These are phyloP conservation scores for Neodon shergylaensis DNA, from an alignment of 2,113 vertebrate genomes.

Conservation along the genomic window DNA sequence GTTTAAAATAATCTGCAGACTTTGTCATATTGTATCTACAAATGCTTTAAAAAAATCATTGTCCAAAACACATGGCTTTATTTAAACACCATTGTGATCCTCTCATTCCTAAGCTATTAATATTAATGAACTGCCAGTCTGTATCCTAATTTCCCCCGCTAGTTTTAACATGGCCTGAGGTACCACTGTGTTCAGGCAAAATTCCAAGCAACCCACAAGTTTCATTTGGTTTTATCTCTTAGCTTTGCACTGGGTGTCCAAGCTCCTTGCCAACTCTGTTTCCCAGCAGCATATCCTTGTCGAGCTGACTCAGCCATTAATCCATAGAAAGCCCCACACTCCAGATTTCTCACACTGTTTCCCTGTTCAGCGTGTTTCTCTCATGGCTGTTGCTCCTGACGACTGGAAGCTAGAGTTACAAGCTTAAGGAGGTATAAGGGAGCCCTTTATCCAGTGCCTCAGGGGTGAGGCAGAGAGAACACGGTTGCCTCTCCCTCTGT, in stretches of 20 bases:
- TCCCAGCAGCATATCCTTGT: background rate
- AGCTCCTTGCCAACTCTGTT: fast-evolving
- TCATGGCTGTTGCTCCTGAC: background rate
- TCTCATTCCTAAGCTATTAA: background rate
- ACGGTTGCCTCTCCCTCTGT: background rate
- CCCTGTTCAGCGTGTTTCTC: background rate
- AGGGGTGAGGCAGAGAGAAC: background rate
- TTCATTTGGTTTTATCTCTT: background rate
- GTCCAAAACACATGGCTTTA: background rate
- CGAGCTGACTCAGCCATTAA: background rate
- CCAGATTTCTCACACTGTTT: background rate
- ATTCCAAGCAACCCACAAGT: background rate
- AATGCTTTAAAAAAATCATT: background rate
- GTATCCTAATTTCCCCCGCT: background rate
- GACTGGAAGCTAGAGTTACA: background rate
- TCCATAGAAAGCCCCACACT: background rate
- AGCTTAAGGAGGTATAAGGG: background rate
- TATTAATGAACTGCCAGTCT: background rate
- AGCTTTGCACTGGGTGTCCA: background rate
- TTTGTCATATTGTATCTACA: background rate
- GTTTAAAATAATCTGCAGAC: conserved; percentile 35
- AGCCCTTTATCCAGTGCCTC: background rate
- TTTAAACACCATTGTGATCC: background rate
- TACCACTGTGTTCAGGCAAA: background rate
- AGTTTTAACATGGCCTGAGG: background rate